phyloP scores from a whole-genome alignment of 2,888 invertebrate species.

The Nebria salina region DNA sequence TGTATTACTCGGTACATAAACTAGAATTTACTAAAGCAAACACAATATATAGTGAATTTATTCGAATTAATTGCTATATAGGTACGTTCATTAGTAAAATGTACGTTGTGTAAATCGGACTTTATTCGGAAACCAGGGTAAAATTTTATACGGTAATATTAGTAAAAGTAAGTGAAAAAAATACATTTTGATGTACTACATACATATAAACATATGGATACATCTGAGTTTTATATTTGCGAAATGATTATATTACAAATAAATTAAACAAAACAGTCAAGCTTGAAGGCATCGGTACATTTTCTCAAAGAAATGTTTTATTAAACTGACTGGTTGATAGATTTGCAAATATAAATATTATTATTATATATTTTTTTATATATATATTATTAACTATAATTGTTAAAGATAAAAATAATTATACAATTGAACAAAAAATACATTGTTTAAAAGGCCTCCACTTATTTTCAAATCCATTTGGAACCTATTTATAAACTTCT shows the following conservation, averaged over 20 bases:
- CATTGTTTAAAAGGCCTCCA: background rate
- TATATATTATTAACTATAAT: background rate
- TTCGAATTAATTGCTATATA: slow-evolving; percentile 21
- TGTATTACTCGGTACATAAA: slow-evolving; percentile 16
- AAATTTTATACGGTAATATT: slow-evolving; percentile 1
- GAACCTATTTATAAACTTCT: background rate
- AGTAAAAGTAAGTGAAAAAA: slow-evolving; percentile 5
- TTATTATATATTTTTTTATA: too few relatives aligned
- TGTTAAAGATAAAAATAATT: background rate
- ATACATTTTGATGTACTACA: background rate
- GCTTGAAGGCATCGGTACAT: too few relatives aligned
- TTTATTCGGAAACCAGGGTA: background rate
- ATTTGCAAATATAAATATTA: background rate
- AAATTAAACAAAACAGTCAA: background rate
- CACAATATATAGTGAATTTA: slow-evolving; percentile 37
- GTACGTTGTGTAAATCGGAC: background rate
- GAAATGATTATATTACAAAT: background rate
- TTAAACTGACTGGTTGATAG: too few relatives aligned
- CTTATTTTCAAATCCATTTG: background rate
- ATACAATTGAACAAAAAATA: background rate
- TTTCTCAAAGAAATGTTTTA: too few relatives aligned
- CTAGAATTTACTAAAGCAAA: slow-evolving; percentile 9
- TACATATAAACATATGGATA: background rate
- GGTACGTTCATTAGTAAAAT: slow-evolving; percentile 33
- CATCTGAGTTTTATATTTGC: background rate